phyloP scores from a whole-genome alignment of 2,113 vertebrate genomes.

The Platycercus adscitus region DNA sequence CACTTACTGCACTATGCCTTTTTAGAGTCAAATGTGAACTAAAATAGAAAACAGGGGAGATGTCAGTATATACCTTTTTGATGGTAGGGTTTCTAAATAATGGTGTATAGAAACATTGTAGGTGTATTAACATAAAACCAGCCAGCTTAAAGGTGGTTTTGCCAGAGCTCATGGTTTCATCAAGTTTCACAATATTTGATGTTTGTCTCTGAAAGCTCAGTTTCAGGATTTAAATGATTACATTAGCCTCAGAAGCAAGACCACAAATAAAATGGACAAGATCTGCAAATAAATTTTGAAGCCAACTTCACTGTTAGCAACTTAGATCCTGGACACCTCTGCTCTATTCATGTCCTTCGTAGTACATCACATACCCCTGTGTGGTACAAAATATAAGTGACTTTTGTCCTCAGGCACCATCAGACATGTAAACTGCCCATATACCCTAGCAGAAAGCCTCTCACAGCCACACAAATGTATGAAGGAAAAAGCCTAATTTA shows the following conservation, averaged over 20 bases:
- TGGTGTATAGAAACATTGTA: not conserved
- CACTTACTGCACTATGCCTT: not conserved
- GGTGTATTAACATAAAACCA: not conserved
- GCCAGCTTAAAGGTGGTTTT: not conserved
- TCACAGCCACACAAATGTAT: not conserved
- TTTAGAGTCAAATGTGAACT: not conserved
- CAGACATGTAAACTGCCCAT: not conserved
- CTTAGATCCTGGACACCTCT: not conserved
- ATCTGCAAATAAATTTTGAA: not conserved
- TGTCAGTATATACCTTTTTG: not conserved
- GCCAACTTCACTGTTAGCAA: not conserved
- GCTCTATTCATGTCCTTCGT: not conserved
- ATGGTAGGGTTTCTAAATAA: not conserved
- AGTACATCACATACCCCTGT: not conserved
- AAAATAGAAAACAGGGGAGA: not conserved
- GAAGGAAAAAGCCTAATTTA: not conserved
- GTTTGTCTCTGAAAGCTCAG: not conserved
- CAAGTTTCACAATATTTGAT: conserved; percentile 17
- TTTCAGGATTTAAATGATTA: not conserved
- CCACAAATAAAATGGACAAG: not conserved
- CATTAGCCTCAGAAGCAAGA: not conserved
- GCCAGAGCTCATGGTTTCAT: not conserved
- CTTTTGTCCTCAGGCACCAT: not conserved
- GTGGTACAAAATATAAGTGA: not conserved
- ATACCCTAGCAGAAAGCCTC: not conserved